Evolutionary conservation across 2,888 invertebrate species (phyloP).

Genomic region (Dryomyza anilis): DNA sequence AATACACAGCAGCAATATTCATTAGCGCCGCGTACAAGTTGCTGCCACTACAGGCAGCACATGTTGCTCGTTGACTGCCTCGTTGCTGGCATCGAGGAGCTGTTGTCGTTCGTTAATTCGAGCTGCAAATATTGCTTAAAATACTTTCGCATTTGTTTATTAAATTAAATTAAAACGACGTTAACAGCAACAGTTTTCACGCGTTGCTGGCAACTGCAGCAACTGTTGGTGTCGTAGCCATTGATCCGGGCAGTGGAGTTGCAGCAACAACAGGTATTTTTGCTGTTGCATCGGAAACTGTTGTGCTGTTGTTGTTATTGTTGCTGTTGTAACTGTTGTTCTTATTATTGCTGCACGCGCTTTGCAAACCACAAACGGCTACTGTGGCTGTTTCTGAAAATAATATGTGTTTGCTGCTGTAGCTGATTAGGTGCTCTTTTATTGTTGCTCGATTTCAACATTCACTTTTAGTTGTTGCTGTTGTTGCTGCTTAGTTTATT

Average conservation of each 20-base stretch:
- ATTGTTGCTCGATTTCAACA: no score
- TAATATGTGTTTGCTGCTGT: no score
- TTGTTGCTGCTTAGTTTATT: no score
- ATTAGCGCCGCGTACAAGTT: background rate
- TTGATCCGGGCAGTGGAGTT: background rate
- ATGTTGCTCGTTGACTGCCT: background rate
- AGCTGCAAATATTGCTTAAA: constrained; percentile 5
- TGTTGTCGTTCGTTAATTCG: constrained; percentile 2
- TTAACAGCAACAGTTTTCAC: no score
- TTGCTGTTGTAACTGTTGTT: background rate
- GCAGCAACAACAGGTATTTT: background rate
- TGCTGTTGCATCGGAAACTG: background rate
- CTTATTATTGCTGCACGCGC: no score
- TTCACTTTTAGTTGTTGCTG: no score
- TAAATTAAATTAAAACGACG: constrained; percentile 8
- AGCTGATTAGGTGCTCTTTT: background rate
- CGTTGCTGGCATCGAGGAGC: background rate
- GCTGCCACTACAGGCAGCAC: no score
- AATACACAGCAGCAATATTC: background rate
- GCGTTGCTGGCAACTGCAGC: no score
- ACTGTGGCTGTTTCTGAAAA: no score
- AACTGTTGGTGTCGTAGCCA: background rate
- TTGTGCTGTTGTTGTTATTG: background rate
- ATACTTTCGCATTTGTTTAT: constrained; percentile 4
- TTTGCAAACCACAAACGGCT: no score